These are phyloP conservation scores for Empis livida DNA, from an alignment of 2,888 invertebrate species.

Conservation along the genomic window DNA sequence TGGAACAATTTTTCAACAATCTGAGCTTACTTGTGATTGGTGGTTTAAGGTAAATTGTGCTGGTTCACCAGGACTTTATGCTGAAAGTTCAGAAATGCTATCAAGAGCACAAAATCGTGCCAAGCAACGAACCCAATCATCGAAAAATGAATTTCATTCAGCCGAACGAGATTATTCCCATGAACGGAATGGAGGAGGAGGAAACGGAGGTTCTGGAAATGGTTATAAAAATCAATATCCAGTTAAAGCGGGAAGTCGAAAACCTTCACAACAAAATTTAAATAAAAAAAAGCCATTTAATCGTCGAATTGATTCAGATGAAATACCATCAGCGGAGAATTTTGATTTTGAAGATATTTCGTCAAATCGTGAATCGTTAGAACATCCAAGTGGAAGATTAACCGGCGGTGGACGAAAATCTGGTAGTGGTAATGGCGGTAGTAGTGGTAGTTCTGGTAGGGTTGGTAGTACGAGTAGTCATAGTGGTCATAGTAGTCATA, in stretches of 20 bases:
- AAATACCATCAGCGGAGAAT: constrained; percentile 28
- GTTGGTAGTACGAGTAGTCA: constrained; percentile 18
- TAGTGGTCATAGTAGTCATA: constrained; percentile 23
- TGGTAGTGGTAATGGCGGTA: not conserved
- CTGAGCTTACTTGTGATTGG: constrained; percentile 85
- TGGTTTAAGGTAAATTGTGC: constrained; percentile 89
- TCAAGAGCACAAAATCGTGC: constrained; percentile 40
- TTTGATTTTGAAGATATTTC: constrained; percentile 34
- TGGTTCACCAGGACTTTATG: constrained; percentile 64
- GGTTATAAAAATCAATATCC: constrained; percentile 8
- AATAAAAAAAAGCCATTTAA: constrained; percentile 15
- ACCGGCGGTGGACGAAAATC: constrained; percentile 10
- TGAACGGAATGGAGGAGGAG: constrained; percentile 8
- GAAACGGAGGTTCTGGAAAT: not conserved
- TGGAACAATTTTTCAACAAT: constrained; percentile 83
- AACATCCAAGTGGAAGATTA: not conserved
- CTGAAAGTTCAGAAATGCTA: constrained; percentile 68
- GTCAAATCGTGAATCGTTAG: constrained; percentile 14
- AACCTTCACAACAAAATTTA: constrained; percentile 3
- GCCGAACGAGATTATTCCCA: constrained; percentile 5
- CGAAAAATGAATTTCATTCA: constrained; percentile 14
- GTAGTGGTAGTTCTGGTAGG: not conserved
- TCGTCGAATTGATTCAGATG: constrained; percentile 30
- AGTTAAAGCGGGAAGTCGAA: constrained; percentile 10
- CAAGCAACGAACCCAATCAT: constrained; percentile 21